Conservation (phyloP, 1,140 invertebrate genomes). For the Papilio aristodemus region DNA sequence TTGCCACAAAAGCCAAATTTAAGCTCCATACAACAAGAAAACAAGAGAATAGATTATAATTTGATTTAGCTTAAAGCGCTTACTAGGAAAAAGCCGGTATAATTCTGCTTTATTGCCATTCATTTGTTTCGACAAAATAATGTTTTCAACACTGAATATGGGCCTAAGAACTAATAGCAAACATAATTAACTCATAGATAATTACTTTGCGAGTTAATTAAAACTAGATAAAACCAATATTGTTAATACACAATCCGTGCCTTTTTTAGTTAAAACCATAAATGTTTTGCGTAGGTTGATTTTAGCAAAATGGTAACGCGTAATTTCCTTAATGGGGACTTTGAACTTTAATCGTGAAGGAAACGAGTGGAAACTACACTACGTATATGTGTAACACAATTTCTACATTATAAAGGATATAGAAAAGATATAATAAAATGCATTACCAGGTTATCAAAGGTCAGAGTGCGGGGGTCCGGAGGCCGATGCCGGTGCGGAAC, state of each 20-base stretch:
- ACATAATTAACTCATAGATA: slow-evolving; percentile 3
- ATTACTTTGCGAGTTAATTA: background rate
- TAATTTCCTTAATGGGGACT: slow-evolving; percentile 39
- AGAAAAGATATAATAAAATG: slow-evolving; percentile 26
- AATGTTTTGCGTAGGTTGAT: slow-evolving; percentile 52
- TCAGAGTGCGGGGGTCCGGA: slow-evolving; percentile 39
- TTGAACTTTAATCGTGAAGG: slow-evolving; percentile 28
- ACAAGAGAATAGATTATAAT: background rate
- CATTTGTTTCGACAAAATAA: slow-evolving; percentile 14
- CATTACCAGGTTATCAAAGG: slow-evolving; percentile 51
- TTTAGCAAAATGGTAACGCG: slow-evolving; percentile 47
- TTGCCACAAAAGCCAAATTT: background rate
- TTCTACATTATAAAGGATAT: background rate
- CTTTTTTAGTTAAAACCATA: slow-evolving; percentile 19
- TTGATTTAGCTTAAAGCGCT: background rate
- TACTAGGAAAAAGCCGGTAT: background rate
- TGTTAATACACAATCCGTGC: slow-evolving; percentile 9
- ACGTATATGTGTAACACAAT: slow-evolving; percentile 5
- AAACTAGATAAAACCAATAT: slow-evolving; percentile 9
- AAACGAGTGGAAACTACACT: slow-evolving; percentile 24
- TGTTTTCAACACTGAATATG: background rate
- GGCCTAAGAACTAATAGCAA: background rate
- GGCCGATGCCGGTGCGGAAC: slow-evolving; percentile 53
- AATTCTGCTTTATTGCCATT: background rate
- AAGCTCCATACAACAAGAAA: background rate